Evolutionary conservation across 2,888 invertebrate species (phyloP).

Genomic region (Drosophila nigritarsus): DNA sequence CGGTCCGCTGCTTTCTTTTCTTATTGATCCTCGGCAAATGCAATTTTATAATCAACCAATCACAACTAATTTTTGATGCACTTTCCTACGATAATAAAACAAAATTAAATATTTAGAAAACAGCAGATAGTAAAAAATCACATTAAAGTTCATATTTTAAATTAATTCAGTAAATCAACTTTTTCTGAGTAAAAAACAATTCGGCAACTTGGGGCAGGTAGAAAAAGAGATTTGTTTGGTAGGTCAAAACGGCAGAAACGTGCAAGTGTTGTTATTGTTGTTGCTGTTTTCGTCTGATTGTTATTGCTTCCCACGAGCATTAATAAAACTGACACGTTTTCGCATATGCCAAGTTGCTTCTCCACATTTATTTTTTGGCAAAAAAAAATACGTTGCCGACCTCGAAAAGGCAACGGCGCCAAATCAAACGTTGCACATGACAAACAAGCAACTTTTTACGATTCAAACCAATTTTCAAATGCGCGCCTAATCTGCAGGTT

Average conservation of each 20-base stretch:
- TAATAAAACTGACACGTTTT: slow-evolving; percentile 84
- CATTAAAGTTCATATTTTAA: not conserved
- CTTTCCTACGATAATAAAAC: not conserved
- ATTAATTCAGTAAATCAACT: slow-evolving; percentile 10
- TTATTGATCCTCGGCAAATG: slow-evolving; percentile 28
- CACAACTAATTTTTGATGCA: slow-evolving; percentile 19
- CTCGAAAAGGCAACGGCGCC: slow-evolving; percentile 37
- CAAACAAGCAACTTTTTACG: not conserved
- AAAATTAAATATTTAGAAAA: not conserved
- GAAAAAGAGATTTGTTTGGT: slow-evolving; percentile 36
- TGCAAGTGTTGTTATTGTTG: slow-evolving; percentile 32
- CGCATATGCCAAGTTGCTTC: slow-evolving; percentile 72
- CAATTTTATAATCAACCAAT: slow-evolving; percentile 20
- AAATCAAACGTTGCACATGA: slow-evolving; percentile 29
- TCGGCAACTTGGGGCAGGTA: slow-evolving; percentile 47
- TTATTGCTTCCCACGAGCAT: slow-evolving; percentile 83
- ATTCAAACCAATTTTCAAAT: slow-evolving; percentile 22
- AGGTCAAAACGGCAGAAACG: slow-evolving; percentile 60
- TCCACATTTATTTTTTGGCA: slow-evolving; percentile 40
- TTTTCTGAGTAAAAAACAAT: slow-evolving; percentile 15
- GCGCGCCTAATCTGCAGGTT: slow-evolving; percentile 24
- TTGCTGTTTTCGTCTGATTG: slow-evolving; percentile 31
- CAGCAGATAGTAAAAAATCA: not conserved
- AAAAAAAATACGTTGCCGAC: slow-evolving; percentile 36
- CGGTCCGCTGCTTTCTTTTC: slow-evolving; percentile 34